Conservation (phyloP, 1,140 invertebrate species). For the Vanessa atalanta region DNA sequence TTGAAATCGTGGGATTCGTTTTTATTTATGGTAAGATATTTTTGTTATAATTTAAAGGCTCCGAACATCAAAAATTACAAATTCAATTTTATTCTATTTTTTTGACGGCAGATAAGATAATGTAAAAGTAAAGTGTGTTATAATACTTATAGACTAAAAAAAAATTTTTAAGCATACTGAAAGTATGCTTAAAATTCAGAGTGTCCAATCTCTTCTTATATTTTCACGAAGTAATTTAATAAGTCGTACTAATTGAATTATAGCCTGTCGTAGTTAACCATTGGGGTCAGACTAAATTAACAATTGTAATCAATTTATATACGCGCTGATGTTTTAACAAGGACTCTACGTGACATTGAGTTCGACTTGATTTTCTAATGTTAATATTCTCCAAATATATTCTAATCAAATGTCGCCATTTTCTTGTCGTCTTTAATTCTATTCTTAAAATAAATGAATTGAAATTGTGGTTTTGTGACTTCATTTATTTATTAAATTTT, state of each 20-base stretch:
- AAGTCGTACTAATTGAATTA: slow-evolving; percentile 38
- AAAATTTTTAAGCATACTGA: background rate
- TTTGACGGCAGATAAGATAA: too few relatives aligned
- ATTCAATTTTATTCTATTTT: too few relatives aligned
- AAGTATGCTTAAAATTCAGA: background rate
- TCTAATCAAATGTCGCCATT: background rate
- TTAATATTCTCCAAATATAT: background rate
- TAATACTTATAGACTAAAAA: background rate
- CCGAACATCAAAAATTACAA: too few relatives aligned
- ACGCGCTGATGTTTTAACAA: slow-evolving; percentile 27
- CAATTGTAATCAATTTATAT: slow-evolving; percentile 42
- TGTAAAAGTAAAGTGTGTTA: background rate
- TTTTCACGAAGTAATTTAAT: slow-evolving; percentile 33
- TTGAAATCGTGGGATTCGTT: slow-evolving; percentile 70
- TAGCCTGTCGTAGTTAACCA: slow-evolving; percentile 37
- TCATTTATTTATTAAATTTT: slow-evolving; percentile 23
- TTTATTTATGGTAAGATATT: slow-evolving; percentile 69
- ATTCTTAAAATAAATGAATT: too few relatives aligned
- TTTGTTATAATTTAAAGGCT: background rate
- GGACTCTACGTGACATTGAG: slow-evolving; percentile 26
- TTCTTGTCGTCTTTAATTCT: too few relatives aligned
- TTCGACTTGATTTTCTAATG: slow-evolving; percentile 12
- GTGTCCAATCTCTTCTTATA: background rate
- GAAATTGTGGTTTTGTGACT: too few relatives aligned
- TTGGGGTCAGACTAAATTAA: slow-evolving; percentile 38